phyloP scores from a whole-genome alignment of 2,113 vertebrate genomes.

The Leptobrachium ailaonicum region DNA sequence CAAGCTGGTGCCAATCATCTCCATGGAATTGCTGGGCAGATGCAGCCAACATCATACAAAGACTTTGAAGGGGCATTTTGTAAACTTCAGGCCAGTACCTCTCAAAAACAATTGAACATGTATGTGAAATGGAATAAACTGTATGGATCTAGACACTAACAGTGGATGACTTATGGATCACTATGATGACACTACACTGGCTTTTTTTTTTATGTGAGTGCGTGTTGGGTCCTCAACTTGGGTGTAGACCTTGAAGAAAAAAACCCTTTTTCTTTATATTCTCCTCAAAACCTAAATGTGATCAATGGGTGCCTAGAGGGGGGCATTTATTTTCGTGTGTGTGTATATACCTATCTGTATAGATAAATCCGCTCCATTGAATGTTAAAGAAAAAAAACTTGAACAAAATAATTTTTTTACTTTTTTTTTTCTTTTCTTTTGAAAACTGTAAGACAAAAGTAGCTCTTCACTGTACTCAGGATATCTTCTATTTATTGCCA shows the following conservation, averaged over 20 bases:
- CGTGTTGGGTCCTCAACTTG: slow-evolving; percentile 38
- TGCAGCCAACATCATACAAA: slow-evolving; percentile 78
- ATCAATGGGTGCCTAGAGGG: slow-evolving; percentile 12
- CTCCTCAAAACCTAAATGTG: slow-evolving; percentile 27
- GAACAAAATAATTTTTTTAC: background rate
- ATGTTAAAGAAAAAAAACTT: slow-evolving; percentile 39
- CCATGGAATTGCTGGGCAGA: slow-evolving; percentile 65
- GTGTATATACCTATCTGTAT: slow-evolving; percentile 43
- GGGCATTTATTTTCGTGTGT: slow-evolving; percentile 32
- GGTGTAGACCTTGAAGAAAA: slow-evolving; percentile 15
- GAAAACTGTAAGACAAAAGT: slow-evolving; percentile 35
- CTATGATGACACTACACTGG: slow-evolving; percentile 39
- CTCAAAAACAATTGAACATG: slow-evolving; percentile 86
- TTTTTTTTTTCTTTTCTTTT: slow-evolving; percentile 35
- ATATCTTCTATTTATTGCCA: slow-evolving; percentile 65
- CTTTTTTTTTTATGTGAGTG: slow-evolving; percentile 39
- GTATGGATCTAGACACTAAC: slow-evolving; percentile 76
- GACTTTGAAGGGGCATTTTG: slow-evolving; percentile 90
- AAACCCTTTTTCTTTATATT: background rate
- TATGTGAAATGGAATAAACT: slow-evolving; percentile 92
- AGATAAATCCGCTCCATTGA: slow-evolving; percentile 34
- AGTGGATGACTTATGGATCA: background rate
- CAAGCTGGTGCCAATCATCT: slow-evolving; percentile 74
- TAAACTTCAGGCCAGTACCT: slow-evolving; percentile 82
- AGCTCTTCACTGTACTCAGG: slow-evolving; percentile 58